Conservation (phyloP, 2,113 vertebrate species). For the Opisthocomus hoazin region DNA sequence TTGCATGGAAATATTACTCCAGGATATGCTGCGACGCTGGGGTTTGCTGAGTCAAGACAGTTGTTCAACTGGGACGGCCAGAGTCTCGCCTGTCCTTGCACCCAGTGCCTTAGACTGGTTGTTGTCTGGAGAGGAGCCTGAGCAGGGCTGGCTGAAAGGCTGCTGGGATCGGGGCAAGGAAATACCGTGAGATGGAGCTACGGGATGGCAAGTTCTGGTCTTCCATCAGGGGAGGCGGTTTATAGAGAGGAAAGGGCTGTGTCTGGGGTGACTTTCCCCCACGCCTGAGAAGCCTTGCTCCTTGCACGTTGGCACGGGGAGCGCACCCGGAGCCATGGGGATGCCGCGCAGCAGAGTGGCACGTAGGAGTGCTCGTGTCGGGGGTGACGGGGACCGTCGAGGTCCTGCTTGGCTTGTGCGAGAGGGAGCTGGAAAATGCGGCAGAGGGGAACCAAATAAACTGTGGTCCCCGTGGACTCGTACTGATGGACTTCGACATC, state of each 20-base stretch:
- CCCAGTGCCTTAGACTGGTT: neutral
- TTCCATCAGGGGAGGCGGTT: neutral
- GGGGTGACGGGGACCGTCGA: neutral
- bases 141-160: neutral
- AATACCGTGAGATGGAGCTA: neutral
- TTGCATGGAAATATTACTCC: slow-evolving; percentile 30
- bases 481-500: neutral
- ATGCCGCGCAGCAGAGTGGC: neutral
- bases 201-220: neutral
- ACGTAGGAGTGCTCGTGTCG: neutral
- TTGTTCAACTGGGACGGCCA: neutral
- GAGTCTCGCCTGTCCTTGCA: neutral
- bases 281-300: neutral
- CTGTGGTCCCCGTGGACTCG: neutral
- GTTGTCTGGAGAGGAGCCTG: neutral
- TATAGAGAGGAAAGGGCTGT: neutral
- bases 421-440: neutral
- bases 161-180: neutral
- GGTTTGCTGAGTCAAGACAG: slow-evolving; percentile 33
- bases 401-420: neutral
- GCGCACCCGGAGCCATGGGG: fast-evolving
- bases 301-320: neutral
- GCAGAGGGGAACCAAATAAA: neutral
- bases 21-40: neutral
- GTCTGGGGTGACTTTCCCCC: neutral